Evolutionary conservation across 1,140 invertebrate species (phyloP).

Genomic region (Globodera rostochiensis): DNA sequence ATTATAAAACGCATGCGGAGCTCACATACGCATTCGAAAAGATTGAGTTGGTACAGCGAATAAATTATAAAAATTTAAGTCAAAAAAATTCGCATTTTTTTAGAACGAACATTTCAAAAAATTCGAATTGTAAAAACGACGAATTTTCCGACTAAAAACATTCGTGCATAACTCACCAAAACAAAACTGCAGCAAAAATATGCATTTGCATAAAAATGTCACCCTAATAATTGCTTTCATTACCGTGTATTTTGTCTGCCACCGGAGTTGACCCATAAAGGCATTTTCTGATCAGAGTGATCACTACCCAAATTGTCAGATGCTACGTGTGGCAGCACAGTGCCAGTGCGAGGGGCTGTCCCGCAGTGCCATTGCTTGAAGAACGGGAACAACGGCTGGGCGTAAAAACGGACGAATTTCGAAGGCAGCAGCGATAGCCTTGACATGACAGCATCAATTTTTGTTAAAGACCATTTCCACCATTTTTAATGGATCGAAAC

Average conservation of each 20-base stretch:
- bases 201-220: not conserved
- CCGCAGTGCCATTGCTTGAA: conserved; percentile 26
- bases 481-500: too few relatives aligned
- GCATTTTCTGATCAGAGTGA: too few relatives aligned
- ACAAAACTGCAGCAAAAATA: not conserved
- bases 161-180: too few relatives aligned
- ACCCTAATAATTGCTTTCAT: too few relatives aligned
- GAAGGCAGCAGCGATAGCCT: not conserved
- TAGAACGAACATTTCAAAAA: too few relatives aligned
- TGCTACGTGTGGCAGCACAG: conserved; percentile 55
- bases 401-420: not conserved
- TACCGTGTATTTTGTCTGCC: not conserved
- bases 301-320: not conserved
- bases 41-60: conserved; percentile 35
- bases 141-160: too few relatives aligned
- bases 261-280: not conserved
- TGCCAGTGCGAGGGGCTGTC: conserved; percentile 38
- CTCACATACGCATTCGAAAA: conserved; percentile 54
- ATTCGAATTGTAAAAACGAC: too few relatives aligned
- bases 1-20: conserved; percentile 53
- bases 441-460: too few relatives aligned
- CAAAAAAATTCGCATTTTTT: too few relatives aligned
- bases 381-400: not conserved
- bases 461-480: too few relatives aligned
- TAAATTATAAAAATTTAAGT: too few relatives aligned